Evolutionary conservation across 2,113 vertebrate species (phyloP).

Genomic region (Corapipo altera): DNA sequence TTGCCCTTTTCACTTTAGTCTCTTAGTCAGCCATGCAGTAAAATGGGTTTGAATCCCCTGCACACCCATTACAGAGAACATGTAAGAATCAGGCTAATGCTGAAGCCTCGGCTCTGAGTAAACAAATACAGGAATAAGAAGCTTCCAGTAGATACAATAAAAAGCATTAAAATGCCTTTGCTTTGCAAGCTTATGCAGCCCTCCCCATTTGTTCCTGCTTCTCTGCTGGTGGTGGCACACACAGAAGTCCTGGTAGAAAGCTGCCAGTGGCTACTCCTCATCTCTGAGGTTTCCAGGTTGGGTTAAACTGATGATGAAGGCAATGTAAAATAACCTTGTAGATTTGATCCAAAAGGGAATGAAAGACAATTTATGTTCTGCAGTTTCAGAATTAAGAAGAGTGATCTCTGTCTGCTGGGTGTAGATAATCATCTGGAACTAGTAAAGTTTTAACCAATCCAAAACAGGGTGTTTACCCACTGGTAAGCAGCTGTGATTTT

Average conservation of each 20-base stretch:
- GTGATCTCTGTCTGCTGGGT: background rate
- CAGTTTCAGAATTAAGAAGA: background rate
- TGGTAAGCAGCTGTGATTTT: background rate
- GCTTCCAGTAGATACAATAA: background rate
- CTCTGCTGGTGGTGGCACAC: background rate
- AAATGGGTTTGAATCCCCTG: background rate
- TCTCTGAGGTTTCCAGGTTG: background rate
- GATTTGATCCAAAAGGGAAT: background rate
- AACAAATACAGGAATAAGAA: background rate
- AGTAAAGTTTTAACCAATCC: background rate
- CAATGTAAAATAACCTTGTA: background rate
- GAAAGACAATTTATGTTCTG: background rate
- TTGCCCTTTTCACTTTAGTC: background rate
- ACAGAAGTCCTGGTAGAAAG: background rate
- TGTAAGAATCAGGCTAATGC: background rate
- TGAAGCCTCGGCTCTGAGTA: background rate
- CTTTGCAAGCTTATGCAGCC: background rate
- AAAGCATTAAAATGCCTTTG: background rate
- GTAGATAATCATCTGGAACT: background rate
- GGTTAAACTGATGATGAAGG: background rate
- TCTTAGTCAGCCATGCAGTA: background rate
- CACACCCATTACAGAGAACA: background rate
- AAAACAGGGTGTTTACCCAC: background rate
- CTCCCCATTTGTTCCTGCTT: background rate
- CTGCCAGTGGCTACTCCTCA: background rate